These are phyloP conservation scores for Oscheius sp. DNA, from an alignment of 2,888 invertebrate species.

Conservation along the genomic window DNA sequence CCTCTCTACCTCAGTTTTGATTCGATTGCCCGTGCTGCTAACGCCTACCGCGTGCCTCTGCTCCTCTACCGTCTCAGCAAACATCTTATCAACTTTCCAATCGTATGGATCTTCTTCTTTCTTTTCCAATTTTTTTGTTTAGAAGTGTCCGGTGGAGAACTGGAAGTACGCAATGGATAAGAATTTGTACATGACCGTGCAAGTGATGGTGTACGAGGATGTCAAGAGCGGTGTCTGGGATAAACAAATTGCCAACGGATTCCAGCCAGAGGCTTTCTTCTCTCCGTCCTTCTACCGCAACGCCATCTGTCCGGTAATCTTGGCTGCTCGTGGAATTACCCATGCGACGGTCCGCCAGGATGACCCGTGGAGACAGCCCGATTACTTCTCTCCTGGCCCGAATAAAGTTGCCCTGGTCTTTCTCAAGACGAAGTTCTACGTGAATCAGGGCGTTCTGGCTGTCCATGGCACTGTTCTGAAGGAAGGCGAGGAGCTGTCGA, in stretches of 20 bases:
- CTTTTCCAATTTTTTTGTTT: no score
- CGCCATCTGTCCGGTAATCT: not conserved
- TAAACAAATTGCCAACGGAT: constrained; percentile 50
- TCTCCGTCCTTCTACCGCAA: constrained; percentile 46
- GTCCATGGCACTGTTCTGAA: constrained; percentile 41
- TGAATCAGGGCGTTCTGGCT: constrained; percentile 57
- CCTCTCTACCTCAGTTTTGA: constrained; percentile 57
- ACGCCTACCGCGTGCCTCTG: constrained; percentile 46
- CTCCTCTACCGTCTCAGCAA: constrained; percentile 45
- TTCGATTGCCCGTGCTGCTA: constrained; percentile 48
- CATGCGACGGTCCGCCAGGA: not conserved
- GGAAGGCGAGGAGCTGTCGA: not conserved
- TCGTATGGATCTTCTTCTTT: constrained; percentile 22
- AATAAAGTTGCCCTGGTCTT: constrained; percentile 44
- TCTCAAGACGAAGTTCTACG: constrained; percentile 52
- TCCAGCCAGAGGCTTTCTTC: constrained; percentile 57
- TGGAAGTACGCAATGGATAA: constrained; percentile 39
- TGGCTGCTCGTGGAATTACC: not conserved
- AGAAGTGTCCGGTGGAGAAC: constrained; percentile 34
- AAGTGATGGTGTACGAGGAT: constrained; percentile 42
- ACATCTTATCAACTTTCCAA: constrained; percentile 53
- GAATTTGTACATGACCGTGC: constrained; percentile 38
- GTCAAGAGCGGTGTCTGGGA: constrained; percentile 53
- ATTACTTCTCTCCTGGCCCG: constrained; percentile 13
- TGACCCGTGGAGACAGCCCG: constrained; percentile 13